phyloP scores from a whole-genome alignment of 2,797 vertebrate genomes.

The Capromys pilorides region DNA sequence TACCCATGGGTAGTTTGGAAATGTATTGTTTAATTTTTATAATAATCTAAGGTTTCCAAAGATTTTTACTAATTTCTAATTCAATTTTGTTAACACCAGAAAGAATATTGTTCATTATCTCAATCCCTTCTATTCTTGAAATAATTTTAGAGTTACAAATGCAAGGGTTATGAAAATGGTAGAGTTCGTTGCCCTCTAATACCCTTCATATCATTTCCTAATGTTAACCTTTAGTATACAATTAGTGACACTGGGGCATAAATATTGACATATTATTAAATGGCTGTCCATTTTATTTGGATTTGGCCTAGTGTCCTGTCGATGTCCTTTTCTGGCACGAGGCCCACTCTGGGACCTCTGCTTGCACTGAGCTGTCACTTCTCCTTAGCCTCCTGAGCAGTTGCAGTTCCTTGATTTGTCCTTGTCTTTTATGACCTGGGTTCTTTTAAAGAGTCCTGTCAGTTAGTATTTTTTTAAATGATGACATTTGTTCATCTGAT shows the following conservation, averaged over 20 bases:
- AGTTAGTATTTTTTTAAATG: not conserved
- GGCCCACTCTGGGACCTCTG: not conserved
- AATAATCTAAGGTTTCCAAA: not conserved
- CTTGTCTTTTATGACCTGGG: not conserved
- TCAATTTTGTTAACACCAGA: not conserved
- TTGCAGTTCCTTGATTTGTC: not conserved
- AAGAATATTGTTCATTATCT: not conserved
- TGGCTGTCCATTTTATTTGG: not conserved
- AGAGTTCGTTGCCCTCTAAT: not conserved
- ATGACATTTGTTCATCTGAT: not conserved
- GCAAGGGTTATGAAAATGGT: not conserved
- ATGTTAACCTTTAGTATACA: not conserved
- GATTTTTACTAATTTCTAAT: constrained; percentile 29
- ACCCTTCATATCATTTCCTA: not conserved
- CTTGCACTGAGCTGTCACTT: not conserved
- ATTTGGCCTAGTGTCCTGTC: not conserved
- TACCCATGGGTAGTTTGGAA: constrained; percentile 8
- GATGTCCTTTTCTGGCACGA: not conserved
- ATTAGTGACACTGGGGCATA: not conserved
- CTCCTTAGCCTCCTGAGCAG: not conserved
- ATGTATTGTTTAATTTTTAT: constrained; percentile 9
- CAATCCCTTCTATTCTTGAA: constrained; percentile 14
- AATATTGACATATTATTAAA: not conserved
- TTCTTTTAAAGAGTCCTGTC: not conserved
- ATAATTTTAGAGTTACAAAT: constrained; percentile 30